Percentiles rank a stretch among this genome's conserved stretches.
phyloP scores from a whole-genome alignment of 2,797 vertebrate species.

The Pachyuromys duprasi region DNA sequence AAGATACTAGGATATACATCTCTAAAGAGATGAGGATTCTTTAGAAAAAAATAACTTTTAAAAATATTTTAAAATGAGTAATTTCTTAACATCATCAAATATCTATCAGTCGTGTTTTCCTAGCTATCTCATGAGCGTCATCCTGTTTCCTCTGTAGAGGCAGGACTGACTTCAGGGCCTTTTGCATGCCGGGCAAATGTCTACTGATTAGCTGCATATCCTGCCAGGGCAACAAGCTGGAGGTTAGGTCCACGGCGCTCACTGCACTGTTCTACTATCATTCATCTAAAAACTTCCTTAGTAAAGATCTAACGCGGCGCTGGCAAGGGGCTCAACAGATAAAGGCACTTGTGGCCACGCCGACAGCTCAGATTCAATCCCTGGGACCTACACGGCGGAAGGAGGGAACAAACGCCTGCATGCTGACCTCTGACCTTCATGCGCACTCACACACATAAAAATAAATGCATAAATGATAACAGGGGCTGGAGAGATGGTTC shows the following conservation, averaged over 20 bases:
- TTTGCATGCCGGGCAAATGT: not conserved
- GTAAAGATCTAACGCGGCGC: slow-evolving; percentile 15
- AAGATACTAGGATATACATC: not conserved
- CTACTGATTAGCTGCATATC: not conserved
- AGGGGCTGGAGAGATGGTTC: no score
- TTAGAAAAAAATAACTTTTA: not conserved
- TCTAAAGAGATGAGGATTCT: not conserved
- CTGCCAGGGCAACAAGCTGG: not conserved
- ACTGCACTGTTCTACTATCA: not conserved
- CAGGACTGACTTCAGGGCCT: not conserved
- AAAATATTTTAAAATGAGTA: not conserved
- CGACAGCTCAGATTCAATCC: not conserved
- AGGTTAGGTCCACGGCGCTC: not conserved
- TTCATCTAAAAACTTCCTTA: not conserved
- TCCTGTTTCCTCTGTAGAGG: not conserved
- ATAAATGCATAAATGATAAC: not conserved
- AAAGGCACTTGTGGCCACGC: not conserved
- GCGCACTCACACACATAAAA: not conserved
- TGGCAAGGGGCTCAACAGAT: not conserved
- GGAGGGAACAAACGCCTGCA: not conserved
- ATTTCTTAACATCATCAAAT: not conserved
- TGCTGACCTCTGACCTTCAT: not conserved
- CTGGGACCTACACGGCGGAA: not conserved
- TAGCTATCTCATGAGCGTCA: not conserved
- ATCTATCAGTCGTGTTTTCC: not conserved